Base-by-base conservation (phyloP, 35 echinoderm and acorn worm genomes). In the Heliocidaris erythrogramma region DNA sequence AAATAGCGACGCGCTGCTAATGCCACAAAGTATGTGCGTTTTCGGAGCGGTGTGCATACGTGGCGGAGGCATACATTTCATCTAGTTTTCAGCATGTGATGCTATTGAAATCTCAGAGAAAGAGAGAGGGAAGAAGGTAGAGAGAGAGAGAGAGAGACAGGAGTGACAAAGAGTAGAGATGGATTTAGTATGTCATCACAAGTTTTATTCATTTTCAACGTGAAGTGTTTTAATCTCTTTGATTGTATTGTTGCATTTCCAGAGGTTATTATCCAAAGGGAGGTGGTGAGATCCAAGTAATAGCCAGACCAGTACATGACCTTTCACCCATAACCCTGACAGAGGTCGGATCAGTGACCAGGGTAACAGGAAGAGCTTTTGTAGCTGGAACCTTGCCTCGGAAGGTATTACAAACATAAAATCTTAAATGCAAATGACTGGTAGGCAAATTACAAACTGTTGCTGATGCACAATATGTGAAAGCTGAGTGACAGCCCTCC, bases 231-330 rank as follows among this genome's bases (percentile, higher is more conserved):
- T 13, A 42, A 42, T 56, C 9, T 56, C 50, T 56, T 11, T 10
- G 52, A 56, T 71, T 71, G 2, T 88, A 10, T 88, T 24, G 17
- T 17, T 29, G 21, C 47, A 13, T 93, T 84, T 18, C 2, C 78
- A 99, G 98, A 94, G 98, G 98, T 49, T 99, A 97, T 90, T 99
- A 52, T 59, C 98, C 97, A 17, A 99, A 97, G 71, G 98, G 97
- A 89, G 98, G 98, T 60, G 98, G 98, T 24, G 94, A 97, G 92
- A 93, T 99, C 13, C 59, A 94, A 24, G 92, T 97, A n/a, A 65
- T 42, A 85, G 94, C 95, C 9, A 71, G 48, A 59, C 97, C 98
- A 69, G 27, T 96, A 2, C 95, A 94, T 60, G 93, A 95, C 5
- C 56, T 99, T 17, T 93, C 95, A 42, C 95, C 98, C 86, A 30